Percentiles rank a stretch among this genome's conserved stretches.
Conservation (phyloP, 2,888 invertebrate species). For the Spialia ferax region DNA sequence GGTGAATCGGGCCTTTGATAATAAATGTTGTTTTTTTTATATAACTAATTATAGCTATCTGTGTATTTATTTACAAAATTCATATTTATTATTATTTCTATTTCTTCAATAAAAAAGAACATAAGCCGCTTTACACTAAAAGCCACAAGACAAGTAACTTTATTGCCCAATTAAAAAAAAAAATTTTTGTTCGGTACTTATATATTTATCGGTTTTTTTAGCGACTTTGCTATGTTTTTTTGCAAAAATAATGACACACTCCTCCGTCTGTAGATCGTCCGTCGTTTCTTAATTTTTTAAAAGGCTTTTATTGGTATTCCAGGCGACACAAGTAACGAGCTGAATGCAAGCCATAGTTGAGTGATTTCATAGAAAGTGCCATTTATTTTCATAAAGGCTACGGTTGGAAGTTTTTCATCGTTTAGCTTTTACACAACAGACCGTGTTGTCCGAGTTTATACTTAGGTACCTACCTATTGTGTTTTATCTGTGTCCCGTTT, state of each 20-base stretch:
- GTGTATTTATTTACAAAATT: no score
- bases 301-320: neutral
- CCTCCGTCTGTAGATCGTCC: no score
- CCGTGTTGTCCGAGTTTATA: conserved; percentile 9
- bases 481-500: neutral
- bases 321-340: neutral
- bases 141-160: no score
- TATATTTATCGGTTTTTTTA: no score
- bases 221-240: no score
- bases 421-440: neutral
- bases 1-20: conserved; percentile 30
- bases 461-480: no score
- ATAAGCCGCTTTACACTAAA: no score
- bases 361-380: neutral
- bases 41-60: neutral
- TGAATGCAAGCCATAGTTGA: neutral
- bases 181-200: no score
- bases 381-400: neutral
- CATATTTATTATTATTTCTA: no score
- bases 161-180: no score
- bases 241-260: no score
- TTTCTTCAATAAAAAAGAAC: no score
- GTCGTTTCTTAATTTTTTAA: neutral
- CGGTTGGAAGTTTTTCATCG: conserved; percentile 13
- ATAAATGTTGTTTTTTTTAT: neutral